Evolutionary conservation across 2,888 invertebrate genomes (phyloP).

Genomic region (Pollenia labialis): DNA sequence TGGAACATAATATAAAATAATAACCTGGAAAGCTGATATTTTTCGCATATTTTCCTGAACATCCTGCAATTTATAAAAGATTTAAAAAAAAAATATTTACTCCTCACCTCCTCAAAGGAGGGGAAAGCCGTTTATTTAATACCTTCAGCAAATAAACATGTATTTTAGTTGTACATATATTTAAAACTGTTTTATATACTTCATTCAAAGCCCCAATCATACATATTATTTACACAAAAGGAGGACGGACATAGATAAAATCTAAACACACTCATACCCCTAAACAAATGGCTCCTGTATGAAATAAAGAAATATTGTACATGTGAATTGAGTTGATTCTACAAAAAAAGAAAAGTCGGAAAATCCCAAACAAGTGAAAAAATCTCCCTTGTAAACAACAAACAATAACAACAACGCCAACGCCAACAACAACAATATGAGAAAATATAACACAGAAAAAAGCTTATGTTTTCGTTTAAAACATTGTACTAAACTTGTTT

Average conservation of each 20-base stretch:
- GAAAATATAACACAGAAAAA: neutral
- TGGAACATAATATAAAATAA: too few species aligned
- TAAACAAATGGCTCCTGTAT: neutral
- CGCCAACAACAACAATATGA: neutral
- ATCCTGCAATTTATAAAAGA: too few species aligned
- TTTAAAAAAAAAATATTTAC: too few species aligned
- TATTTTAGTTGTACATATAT: too few species aligned
- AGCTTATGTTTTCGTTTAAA: slow-evolving; percentile 13
- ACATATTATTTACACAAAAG: neutral
- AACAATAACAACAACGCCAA: too few species aligned
- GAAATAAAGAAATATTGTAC: neutral
- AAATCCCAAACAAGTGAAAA: neutral
- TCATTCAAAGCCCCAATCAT: neutral
- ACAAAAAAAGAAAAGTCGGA: neutral
- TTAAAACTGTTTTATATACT: neutral
- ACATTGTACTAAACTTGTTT: neutral
- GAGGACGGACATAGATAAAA: neutral
- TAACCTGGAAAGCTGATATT: too few species aligned
- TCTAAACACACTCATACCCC: neutral
- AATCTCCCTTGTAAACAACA: neutral
- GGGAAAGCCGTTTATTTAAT: neutral
- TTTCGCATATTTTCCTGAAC: too few species aligned
- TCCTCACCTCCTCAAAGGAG: too few species aligned
- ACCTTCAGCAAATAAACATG: neutral
- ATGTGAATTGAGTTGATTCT: neutral